phyloP scores from a whole-genome alignment of 2,113 vertebrate species.

The Peucedramus taeniatus region DNA sequence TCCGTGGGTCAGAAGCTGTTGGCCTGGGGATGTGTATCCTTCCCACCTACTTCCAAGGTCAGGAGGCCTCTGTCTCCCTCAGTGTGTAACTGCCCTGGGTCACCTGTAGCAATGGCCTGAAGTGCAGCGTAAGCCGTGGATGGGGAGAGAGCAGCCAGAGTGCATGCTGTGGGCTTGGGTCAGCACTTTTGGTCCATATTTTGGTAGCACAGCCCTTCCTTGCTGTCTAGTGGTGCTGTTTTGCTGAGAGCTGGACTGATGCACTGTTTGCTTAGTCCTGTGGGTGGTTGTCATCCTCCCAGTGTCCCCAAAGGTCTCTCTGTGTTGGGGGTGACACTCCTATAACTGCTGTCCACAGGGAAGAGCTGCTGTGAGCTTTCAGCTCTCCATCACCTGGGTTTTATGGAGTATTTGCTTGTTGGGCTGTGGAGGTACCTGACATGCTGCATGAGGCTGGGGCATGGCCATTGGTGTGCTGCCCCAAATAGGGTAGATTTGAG shows the following conservation, averaged over 20 bases:
- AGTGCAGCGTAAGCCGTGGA: not conserved
- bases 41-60: not conserved
- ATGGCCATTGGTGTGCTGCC: not conserved
- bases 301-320: not conserved
- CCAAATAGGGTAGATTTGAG: not conserved
- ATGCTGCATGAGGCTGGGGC: not conserved
- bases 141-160: not conserved
- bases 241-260: not conserved
- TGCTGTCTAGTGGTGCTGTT: not conserved
- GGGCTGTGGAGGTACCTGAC: not conserved
- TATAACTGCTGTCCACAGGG: not conserved
- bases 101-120: not conserved
- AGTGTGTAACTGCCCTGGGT: not conserved
- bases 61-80: not conserved
- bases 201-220: not conserved
- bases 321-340: not conserved
- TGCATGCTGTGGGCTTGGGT: too few species aligned
- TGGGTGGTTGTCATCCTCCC: not conserved
- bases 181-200: not conserved
- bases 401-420: not conserved
- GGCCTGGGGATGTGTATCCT: not conserved
- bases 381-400: not conserved
- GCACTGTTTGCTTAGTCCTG: not conserved
- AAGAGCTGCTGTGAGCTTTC: not conserved
- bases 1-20: not conserved